Evolutionary conservation across 2,113 vertebrate species (phyloP), one percentile per base, ranked within the genome.

Genomic region (Diadophis punctatus): DNA sequence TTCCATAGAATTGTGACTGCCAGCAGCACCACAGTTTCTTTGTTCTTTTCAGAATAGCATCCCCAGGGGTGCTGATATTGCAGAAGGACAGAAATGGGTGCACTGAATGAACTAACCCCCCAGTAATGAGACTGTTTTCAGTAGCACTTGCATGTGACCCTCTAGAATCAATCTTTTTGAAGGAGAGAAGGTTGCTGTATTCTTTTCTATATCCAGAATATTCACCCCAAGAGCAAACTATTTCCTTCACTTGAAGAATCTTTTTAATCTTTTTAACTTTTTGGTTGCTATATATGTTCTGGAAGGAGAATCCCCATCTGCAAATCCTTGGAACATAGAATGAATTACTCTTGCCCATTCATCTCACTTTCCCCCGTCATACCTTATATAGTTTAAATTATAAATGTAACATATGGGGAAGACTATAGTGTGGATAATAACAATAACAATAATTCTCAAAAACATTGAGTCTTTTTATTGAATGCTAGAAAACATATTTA

Each of bases 231-330:
- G 89, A 86, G 52, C 58, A 46, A 92, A 92, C n/a, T 39, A 1
- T 14, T 16, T 3, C 18, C 27, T 5, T 30, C 52, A 12, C 22
- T 20, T 30, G 39, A 56, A 48, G 39, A 49, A 27, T 39, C 39
- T 80, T 60, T 86, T 90, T 27, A 58, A 88, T 60, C 49, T 87
- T 23, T 86, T 74, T 88, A 60, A n/a, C 46, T 89, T 63, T 89
- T 68, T 9, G 22, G 85, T n/a, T 89, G 48, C 68, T 27, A n/a
- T 86, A 18, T 60, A 18, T 53, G 89, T 56, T 46, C 63, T 86
- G 46, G 16, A 89, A 90, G 25, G 89, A 20, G 87, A 86, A 89
- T 86, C 89, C 34, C 46, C 68, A 52, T 93, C 10, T 89, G 23
- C 55, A 51, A 49, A 46, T 86, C 74, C 63, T 84, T 68, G 84